Evolutionary conservation across 2,113 vertebrate species (phyloP).

Genomic region (Periophthalmus modestus): DNA sequence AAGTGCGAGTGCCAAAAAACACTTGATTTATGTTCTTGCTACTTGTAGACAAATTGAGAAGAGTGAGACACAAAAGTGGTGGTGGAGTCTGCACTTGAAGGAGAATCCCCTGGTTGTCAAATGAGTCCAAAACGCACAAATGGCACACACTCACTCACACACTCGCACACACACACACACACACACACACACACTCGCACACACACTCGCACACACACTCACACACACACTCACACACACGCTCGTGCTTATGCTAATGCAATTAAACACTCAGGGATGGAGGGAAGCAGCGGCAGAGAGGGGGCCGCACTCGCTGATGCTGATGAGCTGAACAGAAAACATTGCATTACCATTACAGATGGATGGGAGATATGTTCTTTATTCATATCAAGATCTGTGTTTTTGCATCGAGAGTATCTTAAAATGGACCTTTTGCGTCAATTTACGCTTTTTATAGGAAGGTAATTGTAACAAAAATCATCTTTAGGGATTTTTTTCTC

Average conservation of each 20-base stretch:
- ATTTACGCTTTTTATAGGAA: background rate
- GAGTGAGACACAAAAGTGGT: background rate
- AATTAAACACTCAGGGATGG: conserved; percentile 56
- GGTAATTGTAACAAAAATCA: background rate
- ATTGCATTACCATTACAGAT: conserved; percentile 47
- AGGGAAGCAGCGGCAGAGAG: conserved; percentile 30
- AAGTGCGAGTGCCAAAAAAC: conserved; percentile 13
- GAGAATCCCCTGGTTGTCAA: conserved; percentile 36
- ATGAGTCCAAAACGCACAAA: conserved; percentile 39
- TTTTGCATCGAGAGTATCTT: background rate
- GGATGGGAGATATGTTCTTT: background rate
- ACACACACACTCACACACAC: conserved; percentile 2
- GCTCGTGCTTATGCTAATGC: conserved; percentile 56
- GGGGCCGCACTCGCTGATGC: conserved; percentile 29
- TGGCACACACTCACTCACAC: too few species aligned
- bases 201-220: background rate
- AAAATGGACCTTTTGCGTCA: background rate
- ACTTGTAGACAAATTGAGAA: background rate
- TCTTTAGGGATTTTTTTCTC: background rate
- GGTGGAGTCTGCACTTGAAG: conserved; percentile 9
- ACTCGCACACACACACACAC: too few species aligned
- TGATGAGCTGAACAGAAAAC: conserved; percentile 53
- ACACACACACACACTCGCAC: background rate
- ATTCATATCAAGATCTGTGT: background rate
- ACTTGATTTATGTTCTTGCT: conserved; percentile 34